Evolutionary conservation across 2,113 vertebrate species (phyloP).

Genomic region (Poeciliopsis occidentalis): DNA sequence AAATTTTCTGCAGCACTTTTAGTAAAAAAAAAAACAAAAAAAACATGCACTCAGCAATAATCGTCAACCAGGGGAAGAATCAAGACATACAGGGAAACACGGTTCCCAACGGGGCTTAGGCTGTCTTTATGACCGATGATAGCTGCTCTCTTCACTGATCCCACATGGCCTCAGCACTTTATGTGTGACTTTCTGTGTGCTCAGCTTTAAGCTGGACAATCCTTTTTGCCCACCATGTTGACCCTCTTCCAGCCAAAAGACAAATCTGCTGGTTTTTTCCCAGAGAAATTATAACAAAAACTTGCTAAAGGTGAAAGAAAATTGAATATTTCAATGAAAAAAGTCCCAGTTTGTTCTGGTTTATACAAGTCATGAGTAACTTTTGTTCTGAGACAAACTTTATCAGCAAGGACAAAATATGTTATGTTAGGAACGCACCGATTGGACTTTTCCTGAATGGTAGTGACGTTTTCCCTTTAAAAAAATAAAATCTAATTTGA

Average conservation of each 20-base stretch:
- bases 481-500: too few relatives aligned
- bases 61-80: constrained; percentile 20
- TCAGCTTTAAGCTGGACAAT: constrained; percentile 53
- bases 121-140: constrained; percentile 70
- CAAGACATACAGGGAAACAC: constrained; percentile 51
- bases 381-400: neutral
- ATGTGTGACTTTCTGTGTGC: constrained; percentile 53
- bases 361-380: neutral
- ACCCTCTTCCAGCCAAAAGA: neutral
- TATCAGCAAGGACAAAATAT: neutral
- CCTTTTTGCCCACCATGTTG: constrained; percentile 21
- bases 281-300: neutral
- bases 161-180: constrained; percentile 68
- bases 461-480: too few relatives aligned
- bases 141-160: constrained; percentile 54
- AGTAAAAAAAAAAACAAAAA: constrained; percentile 8
- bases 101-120: constrained; percentile 37
- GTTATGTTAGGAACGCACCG: neutral
- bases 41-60: constrained; percentile 56
- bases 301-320: neutral
- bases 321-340: neutral
- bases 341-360: neutral
- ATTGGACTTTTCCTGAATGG: neutral
- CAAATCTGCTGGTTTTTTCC: neutral
- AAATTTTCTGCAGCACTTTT: constrained; percentile 6